phyloP scores from a whole-genome alignment of 2,888 invertebrate species.

The Eupithecia subfuscata region DNA sequence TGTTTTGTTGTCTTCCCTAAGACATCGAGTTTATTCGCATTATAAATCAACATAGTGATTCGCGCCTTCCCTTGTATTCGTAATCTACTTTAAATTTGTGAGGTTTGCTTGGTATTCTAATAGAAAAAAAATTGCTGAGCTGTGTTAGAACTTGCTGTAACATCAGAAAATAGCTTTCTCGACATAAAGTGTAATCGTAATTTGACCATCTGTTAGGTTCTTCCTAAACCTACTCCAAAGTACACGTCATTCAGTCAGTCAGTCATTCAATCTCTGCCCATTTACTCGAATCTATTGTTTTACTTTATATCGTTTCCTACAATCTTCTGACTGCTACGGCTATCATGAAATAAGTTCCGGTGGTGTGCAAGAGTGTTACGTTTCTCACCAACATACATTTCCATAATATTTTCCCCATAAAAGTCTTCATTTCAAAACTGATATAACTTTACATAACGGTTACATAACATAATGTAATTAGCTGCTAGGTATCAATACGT shows the following conservation, averaged over 20 bases:
- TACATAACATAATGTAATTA: conserved; percentile 34
- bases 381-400: conserved; percentile 14
- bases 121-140: not conserved
- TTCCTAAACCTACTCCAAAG: not conserved
- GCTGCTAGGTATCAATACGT: conserved; percentile 33
- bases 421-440: conserved; percentile 26
- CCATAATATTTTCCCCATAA: conserved; percentile 29
- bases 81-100: not conserved
- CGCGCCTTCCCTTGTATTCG: conserved; percentile 7
- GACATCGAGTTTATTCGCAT: conserved; percentile 8
- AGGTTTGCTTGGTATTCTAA: not conserved
- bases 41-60: not conserved
- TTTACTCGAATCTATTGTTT: not conserved
- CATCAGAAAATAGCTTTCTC: not conserved
- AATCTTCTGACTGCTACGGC: not conserved
- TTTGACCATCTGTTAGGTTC: not conserved
- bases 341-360: conserved; percentile 9
- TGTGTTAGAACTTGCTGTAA: not conserved
- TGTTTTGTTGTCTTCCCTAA: conserved; percentile 9
- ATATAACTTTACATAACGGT: conserved; percentile 35
- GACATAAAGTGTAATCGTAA: not conserved
- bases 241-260: not conserved
- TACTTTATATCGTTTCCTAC: conserved; percentile 16
- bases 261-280: not conserved
- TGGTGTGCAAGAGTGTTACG: conserved; percentile 8